Conservation (phyloP, 2,888 invertebrate species). For the Slavum lentiscoides region DNA sequence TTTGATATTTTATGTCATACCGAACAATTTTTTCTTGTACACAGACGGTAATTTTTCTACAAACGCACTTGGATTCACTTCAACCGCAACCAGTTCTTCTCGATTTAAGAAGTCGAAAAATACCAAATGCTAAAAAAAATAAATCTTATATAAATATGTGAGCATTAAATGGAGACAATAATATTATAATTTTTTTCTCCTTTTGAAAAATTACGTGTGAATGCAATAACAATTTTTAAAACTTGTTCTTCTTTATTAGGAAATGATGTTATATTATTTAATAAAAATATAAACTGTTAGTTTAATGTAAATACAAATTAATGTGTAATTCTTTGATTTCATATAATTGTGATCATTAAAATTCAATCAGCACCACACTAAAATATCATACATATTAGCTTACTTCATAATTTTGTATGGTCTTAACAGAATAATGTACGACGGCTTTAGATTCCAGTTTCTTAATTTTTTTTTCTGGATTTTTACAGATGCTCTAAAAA, state of each 20-base stretch:
- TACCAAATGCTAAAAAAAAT: conserved; percentile 71
- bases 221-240: too few relatives aligned
- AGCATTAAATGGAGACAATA: too few relatives aligned
- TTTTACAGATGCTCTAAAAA: neutral
- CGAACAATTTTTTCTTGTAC: conserved; percentile 70
- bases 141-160: neutral
- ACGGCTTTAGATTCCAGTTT: conserved; percentile 5
- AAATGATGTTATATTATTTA: too few relatives aligned
- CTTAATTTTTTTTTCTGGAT: conserved; percentile 30
- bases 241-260: too few relatives aligned
- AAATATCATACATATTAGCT: neutral
- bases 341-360: too few relatives aligned
- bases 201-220: too few relatives aligned
- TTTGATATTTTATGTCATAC: conserved; percentile 58
- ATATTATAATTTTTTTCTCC: too few relatives aligned
- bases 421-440: conserved; percentile 27
- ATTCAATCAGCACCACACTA: neutral
- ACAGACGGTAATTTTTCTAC: conserved; percentile 73
- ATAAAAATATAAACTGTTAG: too few relatives aligned
- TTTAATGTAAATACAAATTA: too few relatives aligned
- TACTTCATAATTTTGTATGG: conserved; percentile 49
- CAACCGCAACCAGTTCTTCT: conserved; percentile 76
- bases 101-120: conserved; percentile 70
- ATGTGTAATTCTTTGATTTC: too few relatives aligned
- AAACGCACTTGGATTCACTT: conserved; percentile 73